Conservation (phyloP, 2,113 vertebrate species). For the Aepyceros melampus region DNA sequence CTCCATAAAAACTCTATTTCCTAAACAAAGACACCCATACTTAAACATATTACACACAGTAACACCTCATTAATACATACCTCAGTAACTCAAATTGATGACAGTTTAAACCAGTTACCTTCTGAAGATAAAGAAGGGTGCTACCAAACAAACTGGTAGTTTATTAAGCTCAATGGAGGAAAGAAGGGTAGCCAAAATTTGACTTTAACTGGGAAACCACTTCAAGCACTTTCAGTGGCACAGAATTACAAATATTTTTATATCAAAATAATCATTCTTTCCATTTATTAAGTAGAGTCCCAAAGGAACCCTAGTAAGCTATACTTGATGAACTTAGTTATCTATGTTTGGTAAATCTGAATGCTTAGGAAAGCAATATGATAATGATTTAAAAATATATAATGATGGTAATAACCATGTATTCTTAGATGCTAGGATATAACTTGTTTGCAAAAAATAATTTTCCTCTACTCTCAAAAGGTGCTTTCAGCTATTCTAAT, state of each 20-base stretch:
- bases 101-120: background rate
- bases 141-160: background rate
- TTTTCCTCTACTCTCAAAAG: background rate
- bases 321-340: background rate
- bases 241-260: background rate
- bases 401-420: background rate
- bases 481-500: background rate
- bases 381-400: background rate
- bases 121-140: background rate
- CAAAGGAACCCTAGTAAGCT: background rate
- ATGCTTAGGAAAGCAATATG: background rate
- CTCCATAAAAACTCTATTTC: constrained; percentile 64
- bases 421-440: background rate
- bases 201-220: background rate
- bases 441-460: background rate
- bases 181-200: background rate
- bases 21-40: constrained; percentile 41
- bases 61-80: background rate
- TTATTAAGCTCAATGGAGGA: background rate
- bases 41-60: background rate
- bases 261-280: background rate
- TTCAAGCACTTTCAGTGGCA: background rate
- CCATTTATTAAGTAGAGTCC: background rate
- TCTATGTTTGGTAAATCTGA: background rate
- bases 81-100: background rate